phyloP scores from a whole-genome alignment of 2,888 invertebrate species.

The Tenthredo notha region DNA sequence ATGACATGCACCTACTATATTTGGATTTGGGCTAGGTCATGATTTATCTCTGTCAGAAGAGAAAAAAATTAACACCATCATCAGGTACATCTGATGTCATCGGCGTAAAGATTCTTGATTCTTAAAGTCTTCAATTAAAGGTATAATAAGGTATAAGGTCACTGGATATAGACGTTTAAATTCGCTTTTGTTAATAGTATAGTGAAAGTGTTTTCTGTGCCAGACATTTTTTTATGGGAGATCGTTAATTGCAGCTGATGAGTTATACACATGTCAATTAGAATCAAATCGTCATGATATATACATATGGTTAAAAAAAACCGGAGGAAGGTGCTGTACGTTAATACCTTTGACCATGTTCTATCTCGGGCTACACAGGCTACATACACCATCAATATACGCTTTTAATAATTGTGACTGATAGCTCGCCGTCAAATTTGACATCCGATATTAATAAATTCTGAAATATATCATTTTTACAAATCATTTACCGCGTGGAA shows the following conservation, averaged over 20 bases:
- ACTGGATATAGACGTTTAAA: slow-evolving; percentile 4
- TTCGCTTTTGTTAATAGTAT: background rate
- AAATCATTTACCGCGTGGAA: background rate
- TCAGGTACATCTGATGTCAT: slow-evolving; percentile 22
- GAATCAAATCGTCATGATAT: background rate
- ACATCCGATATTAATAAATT: background rate
- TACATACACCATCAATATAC: background rate
- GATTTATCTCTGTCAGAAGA: slow-evolving; percentile 40
- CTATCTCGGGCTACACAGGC: background rate
- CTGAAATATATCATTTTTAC: background rate
- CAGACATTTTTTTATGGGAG: background rate
- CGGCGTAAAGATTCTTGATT: slow-evolving; percentile 12
- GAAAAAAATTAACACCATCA: background rate
- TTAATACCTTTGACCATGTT: background rate
- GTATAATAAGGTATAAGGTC: background rate
- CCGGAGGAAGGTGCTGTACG: background rate
- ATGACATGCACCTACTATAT: slow-evolving; percentile 15
- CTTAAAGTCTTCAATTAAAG: background rate
- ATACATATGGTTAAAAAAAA: background rate
- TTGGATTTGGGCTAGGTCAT: slow-evolving; percentile 35
- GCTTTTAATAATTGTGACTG: background rate
- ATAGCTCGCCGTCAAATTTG: background rate
- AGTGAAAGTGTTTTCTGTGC: background rate
- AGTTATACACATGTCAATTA: slow-evolving; percentile 19
- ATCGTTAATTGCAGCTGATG: slow-evolving; percentile 23